Base-by-base conservation (phyloP, 2,888 invertebrate species). In the Drosophila yooni region DNA sequence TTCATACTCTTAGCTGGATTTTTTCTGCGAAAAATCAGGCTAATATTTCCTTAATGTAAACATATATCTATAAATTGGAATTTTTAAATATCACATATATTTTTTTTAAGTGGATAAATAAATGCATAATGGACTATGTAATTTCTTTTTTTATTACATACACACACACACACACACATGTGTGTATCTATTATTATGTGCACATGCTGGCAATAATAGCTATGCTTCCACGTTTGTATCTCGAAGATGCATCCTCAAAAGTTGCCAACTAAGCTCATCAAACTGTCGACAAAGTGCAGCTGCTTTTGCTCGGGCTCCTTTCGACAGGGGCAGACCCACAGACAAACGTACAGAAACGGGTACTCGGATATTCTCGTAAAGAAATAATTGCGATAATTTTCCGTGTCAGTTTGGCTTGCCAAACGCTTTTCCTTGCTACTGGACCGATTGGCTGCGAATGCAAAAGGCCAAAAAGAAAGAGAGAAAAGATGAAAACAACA, bases 201-300 rank as follows among this genome's bases (percentile, higher is more conserved):
- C 21, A 43, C 43, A 21, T 43, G 43, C 43, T 31, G 29, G 18
- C 25, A 15, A 48, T 48, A 36, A 21, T 21, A 27, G 54, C 59
- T 48, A 15, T 33, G 33, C 6, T 13, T 11, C 43, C 27, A 10
- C 1, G 38, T 38, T 36, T 59, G 70, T 66, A 76, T 71, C 76
- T 70, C 36, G 34, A 29, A 72, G 83, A 72, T 82, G 63, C 62
- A 56, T 52, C 36, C 46, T 38, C 54, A 50, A 51, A 72, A 48
- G 64, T 72, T 73, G 81, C 64, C 78, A 71, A 58, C 70, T 56
- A 21, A 79, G 79, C 88, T 80, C 77, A 86, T 83, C 81, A 88
- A 85, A 74, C 74, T 85, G 88, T 85, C 88, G 74, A 81, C 83
- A 80, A 67, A 79, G 40, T 76, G 88, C 88, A 88, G 85, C 76